Evolutionary conservation across 2,888 invertebrate genomes (phyloP).

Genomic region (Sminthurinus aureus): DNA sequence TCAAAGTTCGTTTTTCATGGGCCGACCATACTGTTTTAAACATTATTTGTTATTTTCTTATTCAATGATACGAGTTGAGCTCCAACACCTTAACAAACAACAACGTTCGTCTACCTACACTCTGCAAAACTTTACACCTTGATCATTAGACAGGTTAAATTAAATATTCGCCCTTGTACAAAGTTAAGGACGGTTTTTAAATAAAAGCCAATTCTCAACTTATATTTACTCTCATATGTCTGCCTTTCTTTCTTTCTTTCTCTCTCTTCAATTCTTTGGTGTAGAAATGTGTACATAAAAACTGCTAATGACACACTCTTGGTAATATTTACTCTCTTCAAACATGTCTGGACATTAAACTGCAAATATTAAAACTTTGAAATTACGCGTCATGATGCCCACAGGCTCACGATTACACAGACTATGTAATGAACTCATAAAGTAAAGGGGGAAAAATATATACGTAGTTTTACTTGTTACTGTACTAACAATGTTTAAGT

Average conservation of each 20-base stretch:
- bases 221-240: background rate
- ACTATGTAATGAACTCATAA: too few relatives aligned
- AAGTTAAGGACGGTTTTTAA: slow-evolving; percentile 21
- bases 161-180: slow-evolving; percentile 31
- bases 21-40: background rate
- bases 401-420: too few relatives aligned
- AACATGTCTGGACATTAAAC: background rate
- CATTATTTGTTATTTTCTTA: background rate
- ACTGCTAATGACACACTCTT: too few relatives aligned
- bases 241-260: background rate
- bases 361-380: background rate
- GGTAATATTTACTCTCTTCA: background rate
- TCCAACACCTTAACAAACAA: background rate
- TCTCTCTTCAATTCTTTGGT: background rate
- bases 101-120: background rate
- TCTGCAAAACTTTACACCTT: too few relatives aligned
- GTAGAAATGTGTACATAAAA: too few relatives aligned
- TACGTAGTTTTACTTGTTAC: too few relatives aligned
- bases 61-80: background rate
- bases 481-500: too few relatives aligned
- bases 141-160: background rate
- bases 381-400: background rate
- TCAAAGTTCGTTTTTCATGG: background rate
- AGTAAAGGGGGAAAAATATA: too few relatives aligned
- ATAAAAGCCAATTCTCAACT: slow-evolving; percentile 32